Base-by-base conservation (phyloP, 2,888 invertebrate species). In the Zygogramma bicolorata region DNA sequence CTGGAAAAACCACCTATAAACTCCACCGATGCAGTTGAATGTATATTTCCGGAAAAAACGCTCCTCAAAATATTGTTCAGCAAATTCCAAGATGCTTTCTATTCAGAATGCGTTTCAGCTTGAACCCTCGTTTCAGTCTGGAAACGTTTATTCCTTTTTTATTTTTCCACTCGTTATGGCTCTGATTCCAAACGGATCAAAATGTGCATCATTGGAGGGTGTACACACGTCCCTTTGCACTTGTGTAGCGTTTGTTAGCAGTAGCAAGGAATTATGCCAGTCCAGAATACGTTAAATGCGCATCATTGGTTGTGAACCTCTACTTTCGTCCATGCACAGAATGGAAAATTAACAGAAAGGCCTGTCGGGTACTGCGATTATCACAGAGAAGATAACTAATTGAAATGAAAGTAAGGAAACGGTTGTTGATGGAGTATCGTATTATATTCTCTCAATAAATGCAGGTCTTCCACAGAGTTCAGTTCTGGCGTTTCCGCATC, bases 21-120 rank as follows among this genome's bases (percentile, higher is more conserved):
- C 46, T 5, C 8, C 15, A 42, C 7, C 42, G 18, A 42, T 42
- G 42, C 42, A 18, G 18, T 42, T 20, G 15, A 18, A 18, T 20
- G 42, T 18, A 5, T 15, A 18, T 46, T 46, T 46, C 7, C n/a
- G 0, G 18, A 18, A 18, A 46, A 46, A 46, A 46, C 18, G 6
- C 8, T 20, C 7, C 46, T 2, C 18, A 18, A 8, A 46, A 46
- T 46, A 46, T 46, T 46, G 7, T 8, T 8, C 10, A 15, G 8
- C 18, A 8, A 46, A 18, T 46, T 46, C 18, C 46, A 3, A 46
- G 20, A 46, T 46, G 63, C 72, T 75, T 65, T 63, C 65, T 70
- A 75, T 75, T 75, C 75, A 72, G 61, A 65, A 42, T 70, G 68
- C 72, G 75, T 70, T 46, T 40, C 25, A 29, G 46, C 63, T 65